Conservation (phyloP, 2,113 vertebrate species). For the Neotragus pygmaeus region DNA sequence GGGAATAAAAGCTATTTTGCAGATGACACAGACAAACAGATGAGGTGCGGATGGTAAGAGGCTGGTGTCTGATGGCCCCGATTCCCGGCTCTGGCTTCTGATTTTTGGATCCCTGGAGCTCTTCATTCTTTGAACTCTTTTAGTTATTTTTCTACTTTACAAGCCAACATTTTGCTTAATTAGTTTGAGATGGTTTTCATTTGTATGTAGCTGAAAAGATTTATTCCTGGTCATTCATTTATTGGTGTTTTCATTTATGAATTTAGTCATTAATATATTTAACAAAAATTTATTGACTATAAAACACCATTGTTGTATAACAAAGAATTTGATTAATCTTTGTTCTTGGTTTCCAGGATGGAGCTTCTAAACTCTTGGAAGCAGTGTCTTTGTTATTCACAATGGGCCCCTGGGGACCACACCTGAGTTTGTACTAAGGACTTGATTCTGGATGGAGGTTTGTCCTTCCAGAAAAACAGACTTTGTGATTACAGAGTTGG, state of each 20-base stretch:
- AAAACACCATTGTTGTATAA: background rate
- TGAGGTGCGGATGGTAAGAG: background rate
- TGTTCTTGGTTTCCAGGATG: background rate
- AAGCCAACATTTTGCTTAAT: background rate
- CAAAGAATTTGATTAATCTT: background rate
- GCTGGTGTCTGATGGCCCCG: background rate
- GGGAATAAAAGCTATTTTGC: background rate
- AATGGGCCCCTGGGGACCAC: background rate
- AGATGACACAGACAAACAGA: background rate
- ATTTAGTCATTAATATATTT: background rate
- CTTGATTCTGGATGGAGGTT: background rate
- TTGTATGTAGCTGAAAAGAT: background rate
- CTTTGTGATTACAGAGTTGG: background rate
- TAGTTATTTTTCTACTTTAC: background rate
- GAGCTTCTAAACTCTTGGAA: background rate
- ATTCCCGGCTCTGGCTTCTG: background rate
- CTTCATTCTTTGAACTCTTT: background rate
- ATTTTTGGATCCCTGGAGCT: background rate
- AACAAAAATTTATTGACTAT: background rate
- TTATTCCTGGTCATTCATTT: background rate
- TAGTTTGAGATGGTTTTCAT: background rate
- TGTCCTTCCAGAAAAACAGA: background rate
- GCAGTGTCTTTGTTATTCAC: background rate
- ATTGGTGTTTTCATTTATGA: constrained; percentile 8
- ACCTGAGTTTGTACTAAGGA: background rate